Conservation (phyloP, 2,797 vertebrate species). For the Choloepus didactylus region DNA sequence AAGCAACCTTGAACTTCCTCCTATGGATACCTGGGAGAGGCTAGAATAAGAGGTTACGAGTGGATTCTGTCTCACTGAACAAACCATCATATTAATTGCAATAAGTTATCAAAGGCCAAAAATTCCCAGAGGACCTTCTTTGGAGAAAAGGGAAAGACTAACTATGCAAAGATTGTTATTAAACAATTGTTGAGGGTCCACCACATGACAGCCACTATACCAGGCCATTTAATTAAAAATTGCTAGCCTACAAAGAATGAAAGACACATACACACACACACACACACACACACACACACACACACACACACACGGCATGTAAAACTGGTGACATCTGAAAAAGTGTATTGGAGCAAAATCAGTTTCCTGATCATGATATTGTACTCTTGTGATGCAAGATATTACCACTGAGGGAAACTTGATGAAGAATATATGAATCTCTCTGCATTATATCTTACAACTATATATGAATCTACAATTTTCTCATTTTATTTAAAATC, state of each 20-base stretch:
- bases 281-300: too few species aligned
- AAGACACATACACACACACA: background rate
- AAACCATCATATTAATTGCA: background rate
- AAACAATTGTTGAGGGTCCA: background rate
- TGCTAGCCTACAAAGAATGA: background rate
- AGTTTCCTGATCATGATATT: background rate
- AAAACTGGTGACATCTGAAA: background rate
- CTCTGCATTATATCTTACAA: background rate
- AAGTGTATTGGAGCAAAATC: background rate
- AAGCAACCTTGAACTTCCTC: background rate
- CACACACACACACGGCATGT: background rate
- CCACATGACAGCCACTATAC: background rate
- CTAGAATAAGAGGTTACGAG: background rate
- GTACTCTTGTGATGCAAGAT: background rate
- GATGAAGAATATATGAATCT: background rate
- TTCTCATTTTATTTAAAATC: background rate
- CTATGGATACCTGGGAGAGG: background rate
- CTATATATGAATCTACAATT: background rate
- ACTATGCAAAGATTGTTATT: background rate
- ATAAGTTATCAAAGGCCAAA: background rate
- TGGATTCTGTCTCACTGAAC: background rate
- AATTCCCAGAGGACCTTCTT: background rate
- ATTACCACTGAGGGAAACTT: background rate
- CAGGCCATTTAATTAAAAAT: background rate
- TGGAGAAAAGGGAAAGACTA: conserved; percentile 10